Base-by-base conservation (phyloP, 2,797 vertebrate genomes). In the Pogoniulus pusillus region DNA sequence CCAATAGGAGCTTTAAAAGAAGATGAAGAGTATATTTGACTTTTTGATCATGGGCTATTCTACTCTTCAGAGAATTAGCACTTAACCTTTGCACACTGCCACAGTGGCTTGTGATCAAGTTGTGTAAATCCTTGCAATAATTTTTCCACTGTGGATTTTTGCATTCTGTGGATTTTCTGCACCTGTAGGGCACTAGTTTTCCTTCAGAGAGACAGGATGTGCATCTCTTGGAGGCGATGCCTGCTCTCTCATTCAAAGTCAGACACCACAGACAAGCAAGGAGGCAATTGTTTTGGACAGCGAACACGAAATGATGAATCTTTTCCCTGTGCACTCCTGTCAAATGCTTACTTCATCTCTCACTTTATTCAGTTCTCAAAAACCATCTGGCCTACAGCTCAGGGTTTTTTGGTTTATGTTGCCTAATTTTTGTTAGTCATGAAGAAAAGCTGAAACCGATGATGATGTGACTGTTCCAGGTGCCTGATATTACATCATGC, bases 321-420 rank as follows among this genome's bases (percentile, higher is more conserved):
- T 95, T 98, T 97, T 98, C 98, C 97, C 96, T 92, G 81, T 97
- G 98, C 96, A 97, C 98, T 98, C 97, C 97, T 97, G 97, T 98
- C 97, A 98, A 98, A 98, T 89, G 95, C 98, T 99, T 98, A 98
- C 98, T 98, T 99, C 98, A 98, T 97, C 96, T 97, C 97, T 96
- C 97, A 97, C 96, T 98, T 98, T 97, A 97, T 98, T 98, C 97
- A 98, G 97, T 98, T 98, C 98, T 98, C 97, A 98, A 97, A 98
- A 96, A 97, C 98, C 98, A 98, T 98, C 98, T 99, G 98, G 98
- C 95, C 94, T 96, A 97, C 96, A 98, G 97, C 96, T 97, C 97
- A 43, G 13, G 32, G 4, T 8, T 97, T 96, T 93, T 43, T n/a
- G 91, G 96, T 96, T 96, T 96, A 95, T 74, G 85, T 97, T 97